A percentile compares a stretch with the other conserved stretches of the same genome.
Conservation (phyloP, 35 echinoderm and acorn worm genomes). For the Lytechinus pictus region DNA sequence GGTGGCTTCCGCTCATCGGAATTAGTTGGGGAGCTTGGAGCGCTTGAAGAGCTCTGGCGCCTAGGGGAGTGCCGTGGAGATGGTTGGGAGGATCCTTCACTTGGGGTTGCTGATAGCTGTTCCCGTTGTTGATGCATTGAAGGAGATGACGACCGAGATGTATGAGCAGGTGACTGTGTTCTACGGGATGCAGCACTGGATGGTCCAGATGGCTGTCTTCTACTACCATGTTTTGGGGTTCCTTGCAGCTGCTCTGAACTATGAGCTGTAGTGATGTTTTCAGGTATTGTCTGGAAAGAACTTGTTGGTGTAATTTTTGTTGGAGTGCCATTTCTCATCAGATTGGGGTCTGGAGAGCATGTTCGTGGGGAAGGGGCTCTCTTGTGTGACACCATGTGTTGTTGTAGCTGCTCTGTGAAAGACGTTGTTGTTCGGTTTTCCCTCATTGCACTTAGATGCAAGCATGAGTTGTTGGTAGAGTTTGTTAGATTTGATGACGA, state of each 20-base stretch:
- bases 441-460: constrained; percentile 64
- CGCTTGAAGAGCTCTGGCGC: constrained; percentile 10
- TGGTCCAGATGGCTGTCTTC: constrained; percentile 67
- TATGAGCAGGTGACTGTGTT: constrained; percentile 75
- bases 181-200: constrained; percentile 65
- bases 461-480: constrained; percentile 79
- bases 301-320: constrained; percentile 82
- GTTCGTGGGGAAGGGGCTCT: constrained; percentile 50
- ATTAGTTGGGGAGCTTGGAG: constrained; percentile 55
- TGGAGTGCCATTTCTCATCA: constrained; percentile 56
- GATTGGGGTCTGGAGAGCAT: constrained; percentile 68
- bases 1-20: constrained; percentile 26
- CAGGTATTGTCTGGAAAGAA: constrained; percentile 94
- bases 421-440: constrained; percentile 57
- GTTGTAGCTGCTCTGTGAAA: constrained; percentile 92
- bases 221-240: constrained; percentile 33
- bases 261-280: constrained; percentile 92
- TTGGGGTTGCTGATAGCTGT: constrained; percentile 51
- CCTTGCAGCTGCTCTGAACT: constrained; percentile 84
- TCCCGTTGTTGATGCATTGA: constrained; percentile 70
- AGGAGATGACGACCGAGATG: constrained; percentile 69
- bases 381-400: constrained; percentile 71
- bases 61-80: constrained; percentile 60
- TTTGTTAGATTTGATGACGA: constrained; percentile 96
- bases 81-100: constrained; percentile 67